Evolutionary conservation across 2,113 vertebrate genomes (phyloP).

Genomic region (Origma solitaria): DNA sequence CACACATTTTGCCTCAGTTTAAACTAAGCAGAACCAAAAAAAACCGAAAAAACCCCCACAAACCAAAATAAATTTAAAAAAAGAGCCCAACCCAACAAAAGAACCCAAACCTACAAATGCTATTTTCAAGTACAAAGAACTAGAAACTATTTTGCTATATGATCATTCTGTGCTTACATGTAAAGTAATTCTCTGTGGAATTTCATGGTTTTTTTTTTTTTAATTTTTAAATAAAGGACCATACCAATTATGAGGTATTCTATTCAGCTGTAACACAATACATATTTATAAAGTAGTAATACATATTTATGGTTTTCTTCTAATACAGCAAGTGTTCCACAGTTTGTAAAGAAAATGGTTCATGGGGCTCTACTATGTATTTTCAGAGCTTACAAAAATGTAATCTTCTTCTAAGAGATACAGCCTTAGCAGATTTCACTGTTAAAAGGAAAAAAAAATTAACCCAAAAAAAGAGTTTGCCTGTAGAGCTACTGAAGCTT

Average conservation of each 20-base stretch:
- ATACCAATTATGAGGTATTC: not conserved
- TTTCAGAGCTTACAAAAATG: not conserved
- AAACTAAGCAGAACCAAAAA: not conserved
- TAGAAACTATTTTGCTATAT: not conserved
- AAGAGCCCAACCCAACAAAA: not conserved
- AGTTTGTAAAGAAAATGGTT: not conserved
- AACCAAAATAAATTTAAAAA: not conserved
- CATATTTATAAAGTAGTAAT: constrained; percentile 32
- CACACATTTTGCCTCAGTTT: not conserved
- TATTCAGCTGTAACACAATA: constrained; percentile 5
- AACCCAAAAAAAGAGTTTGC: not conserved
- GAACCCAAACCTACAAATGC: not conserved
- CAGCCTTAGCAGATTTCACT: not conserved
- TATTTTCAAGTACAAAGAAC: not conserved
- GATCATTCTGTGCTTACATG: not conserved
- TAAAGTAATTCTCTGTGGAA: not conserved
- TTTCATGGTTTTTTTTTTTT: not conserved
- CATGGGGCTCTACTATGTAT: not conserved
- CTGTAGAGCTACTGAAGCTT: not conserved
- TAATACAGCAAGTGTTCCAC: not conserved
- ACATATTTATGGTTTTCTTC: constrained; percentile 1
- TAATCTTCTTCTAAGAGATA: not conserved
- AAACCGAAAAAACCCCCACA: not conserved
- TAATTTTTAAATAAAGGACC: not conserved
- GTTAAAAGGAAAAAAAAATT: not conserved